Base-by-base conservation (phyloP, 2,797 vertebrate species). In the Bufotes viridis region DNA sequence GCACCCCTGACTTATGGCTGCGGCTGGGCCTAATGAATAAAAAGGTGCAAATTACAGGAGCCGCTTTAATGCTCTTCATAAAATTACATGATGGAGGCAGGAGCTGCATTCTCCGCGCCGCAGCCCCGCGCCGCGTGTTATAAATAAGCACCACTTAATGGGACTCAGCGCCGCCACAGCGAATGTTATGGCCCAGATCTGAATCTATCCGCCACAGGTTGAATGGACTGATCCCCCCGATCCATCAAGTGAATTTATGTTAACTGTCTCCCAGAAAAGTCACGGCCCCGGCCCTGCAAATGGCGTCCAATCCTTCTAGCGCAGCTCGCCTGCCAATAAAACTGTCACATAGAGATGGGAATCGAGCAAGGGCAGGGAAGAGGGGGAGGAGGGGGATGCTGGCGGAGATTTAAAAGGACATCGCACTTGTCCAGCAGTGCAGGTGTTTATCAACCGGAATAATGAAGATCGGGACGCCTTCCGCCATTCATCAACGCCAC, bases 1-100 rank as follows among this genome's bases (percentile, higher is more conserved):
- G 95, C 94, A 92, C 92, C 92, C 92, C 92, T 97, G 96, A 98
- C 96, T 98, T 96, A 97, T 94, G 94, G 96, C 94, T 93, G 93
- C 96, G 94, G 96, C 95, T 94, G 96, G 94, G 96, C 96, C 95
- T 95, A 93, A 93, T 94, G 94, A 96, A 96, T 96, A 96, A 96
- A 94, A 95, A 95, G 96, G 95, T 95, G 94, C 94, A 95, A 95
- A 95, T 95, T 95, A 95, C 93, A 95, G 94, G 95, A 89, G 94
- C 92, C 91, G 95, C 96, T 97, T 97, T 96, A 98, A 96, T 96
- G 96, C 94, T 94, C 95, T 95, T 98, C 97, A 94, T 98, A 98
- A 98, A 98, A 96, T 96, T 96, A 97, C 97, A 97, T 97, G 96
- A 96, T 96, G 96, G 96, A 96, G 96, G 96, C 96, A 96, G 92